Conservation (phyloP, 2,113 vertebrate genomes). For the Thamnaconus septentrionalis region DNA sequence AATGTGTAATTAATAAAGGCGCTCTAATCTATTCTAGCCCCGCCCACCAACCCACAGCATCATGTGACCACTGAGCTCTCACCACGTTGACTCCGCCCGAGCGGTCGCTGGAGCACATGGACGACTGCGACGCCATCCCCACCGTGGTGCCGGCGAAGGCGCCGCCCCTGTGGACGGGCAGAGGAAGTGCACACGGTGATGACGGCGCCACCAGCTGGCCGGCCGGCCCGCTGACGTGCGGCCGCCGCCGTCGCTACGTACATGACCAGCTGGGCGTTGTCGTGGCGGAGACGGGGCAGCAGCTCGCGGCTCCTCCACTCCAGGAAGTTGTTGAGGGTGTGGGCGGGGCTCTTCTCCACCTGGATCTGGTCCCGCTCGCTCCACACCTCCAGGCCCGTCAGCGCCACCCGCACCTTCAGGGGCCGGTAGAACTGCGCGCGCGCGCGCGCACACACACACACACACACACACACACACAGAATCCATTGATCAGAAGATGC, state of each 20-base stretch:
- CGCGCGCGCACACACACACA: too few species aligned
- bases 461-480: neutral
- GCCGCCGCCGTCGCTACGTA: constrained; percentile 46
- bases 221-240: too few species aligned
- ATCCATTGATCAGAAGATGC: neutral
- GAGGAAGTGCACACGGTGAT: neutral
- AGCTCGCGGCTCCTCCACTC: constrained; percentile 83
- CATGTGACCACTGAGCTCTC: constrained; percentile 40
- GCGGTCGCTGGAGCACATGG: constrained; percentile 85
- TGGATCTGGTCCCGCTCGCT: constrained; percentile 76
- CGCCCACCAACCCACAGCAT: too few species aligned
- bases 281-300: constrained; percentile 83
- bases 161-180: constrained; percentile 65
- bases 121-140: constrained; percentile 87
- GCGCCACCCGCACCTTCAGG: constrained; percentile 84
- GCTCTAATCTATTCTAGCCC: too few species aligned
- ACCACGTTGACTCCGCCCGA: constrained; percentile 92
- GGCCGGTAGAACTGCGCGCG: constrained; percentile 84
- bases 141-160: constrained; percentile 81
- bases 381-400: constrained; percentile 91
- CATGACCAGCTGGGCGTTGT: constrained; percentile 94
- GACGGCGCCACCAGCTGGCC: too few species aligned
- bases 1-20: too few species aligned
- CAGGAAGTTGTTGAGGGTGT: constrained; percentile 84
- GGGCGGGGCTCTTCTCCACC: constrained; percentile 70